Evolutionary conservation across 2,113 vertebrate genomes (phyloP), one percentile per base, ranked within the genome.

Genomic region (Dascyllus trimaculatus): DNA sequence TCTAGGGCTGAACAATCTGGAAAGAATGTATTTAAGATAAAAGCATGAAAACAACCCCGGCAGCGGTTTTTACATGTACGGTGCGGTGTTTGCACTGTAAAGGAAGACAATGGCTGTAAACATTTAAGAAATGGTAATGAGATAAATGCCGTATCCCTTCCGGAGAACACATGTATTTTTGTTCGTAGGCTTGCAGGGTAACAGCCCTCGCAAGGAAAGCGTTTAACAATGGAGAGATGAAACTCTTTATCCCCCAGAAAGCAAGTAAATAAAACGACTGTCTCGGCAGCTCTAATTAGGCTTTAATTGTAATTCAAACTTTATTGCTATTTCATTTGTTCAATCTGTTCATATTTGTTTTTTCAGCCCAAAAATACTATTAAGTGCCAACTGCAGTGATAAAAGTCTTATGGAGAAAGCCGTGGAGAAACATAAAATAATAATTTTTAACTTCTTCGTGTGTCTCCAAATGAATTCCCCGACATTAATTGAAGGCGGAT

Each of bases 11-110:
- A 86, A 91, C 85, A 89, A 85, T 92, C 91, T 89, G 87, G 84
- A 87, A 87, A 88, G 82, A 88, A 91, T 88, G 85, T 90, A 88
- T 93, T 93, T 91, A 93, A 92, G 86, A 92, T 89, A 88, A 92
- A 93, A 94, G 88, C 90, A 88, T 77, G 78, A 93, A 92, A 94
- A 91, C 90, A 91, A 88, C 73, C 81, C 91, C 73, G 14, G 82
- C 86, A 89, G 90, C 76, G 17, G 62, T 87, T 84, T 84, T 81
- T 68, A 69, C 78, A 80, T 72, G 80, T 84, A 63, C 75, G 22
- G 78, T 7, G 17, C 54, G 68, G 73, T 87, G 87, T 89, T 88
- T 87, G 75, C 70, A 71, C 75, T 73, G 82, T 45, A 72, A 76
- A 72, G 61, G 71, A 86, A 86, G 88, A 89, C 92, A 85, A 86